Conservation (phyloP, 2,888 invertebrate species). For the Dione vanillae region DNA sequence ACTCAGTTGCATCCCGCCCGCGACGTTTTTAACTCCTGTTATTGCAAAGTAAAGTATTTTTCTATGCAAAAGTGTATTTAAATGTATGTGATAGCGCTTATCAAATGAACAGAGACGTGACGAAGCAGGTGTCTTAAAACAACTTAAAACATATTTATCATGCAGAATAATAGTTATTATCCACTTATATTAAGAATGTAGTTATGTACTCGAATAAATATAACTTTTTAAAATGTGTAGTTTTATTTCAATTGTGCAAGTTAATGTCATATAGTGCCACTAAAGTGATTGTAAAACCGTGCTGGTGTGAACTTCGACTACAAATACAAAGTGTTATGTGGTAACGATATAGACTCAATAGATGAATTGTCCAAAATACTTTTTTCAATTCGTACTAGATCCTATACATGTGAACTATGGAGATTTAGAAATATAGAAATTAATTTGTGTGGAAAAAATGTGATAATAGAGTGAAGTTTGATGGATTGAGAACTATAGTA, state of each 20-base stretch:
- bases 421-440: too few species aligned
- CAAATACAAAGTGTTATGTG: too few species aligned
- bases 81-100: conserved; percentile 77
- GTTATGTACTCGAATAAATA: conserved; percentile 86
- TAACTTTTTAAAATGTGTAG: conserved; percentile 79
- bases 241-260: conserved; percentile 48
- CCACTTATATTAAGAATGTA: conserved; percentile 83
- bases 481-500: too few species aligned
- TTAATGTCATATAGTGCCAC: background rate
- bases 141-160: conserved; percentile 81
- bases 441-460: too few species aligned
- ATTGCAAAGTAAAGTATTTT: conserved; percentile 70
- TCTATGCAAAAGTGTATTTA: conserved; percentile 67
- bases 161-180: conserved; percentile 81
- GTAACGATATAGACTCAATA: too few species aligned
- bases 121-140: conserved; percentile 72
- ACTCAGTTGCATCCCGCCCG: conserved; percentile 44
- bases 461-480: too few species aligned
- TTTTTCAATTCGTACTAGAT: too few species aligned
- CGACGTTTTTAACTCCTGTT: conserved; percentile 55
- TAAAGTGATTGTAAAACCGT: too few species aligned
- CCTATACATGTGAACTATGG: too few species aligned
- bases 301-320: too few species aligned
- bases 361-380: too few species aligned
- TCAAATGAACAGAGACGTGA: conserved; percentile 64